Evolutionary conservation across 2,888 invertebrate genomes (phyloP), one percentile per base, ranked within the genome.

Genomic region (Zaprionus bogoriensis): DNA sequence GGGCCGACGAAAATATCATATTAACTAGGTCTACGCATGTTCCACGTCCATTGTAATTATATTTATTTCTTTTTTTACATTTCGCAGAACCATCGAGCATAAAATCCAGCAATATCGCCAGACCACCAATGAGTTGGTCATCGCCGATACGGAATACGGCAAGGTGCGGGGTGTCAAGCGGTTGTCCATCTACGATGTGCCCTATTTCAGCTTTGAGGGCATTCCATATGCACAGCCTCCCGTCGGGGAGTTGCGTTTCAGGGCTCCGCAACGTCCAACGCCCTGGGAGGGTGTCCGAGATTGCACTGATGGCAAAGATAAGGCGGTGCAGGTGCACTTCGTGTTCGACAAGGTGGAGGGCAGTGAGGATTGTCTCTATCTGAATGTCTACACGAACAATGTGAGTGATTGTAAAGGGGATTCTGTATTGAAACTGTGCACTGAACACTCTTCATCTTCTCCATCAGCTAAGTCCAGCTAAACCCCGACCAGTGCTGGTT

Each of bases 341-440:
- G 74, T 90, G 3, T 68, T 65, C 17, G 77, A 90, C 32, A 87
- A 89, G 68, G 71, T 90, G 4, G 88, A 91, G 41, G 93, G 93
- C 5, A 83, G 89, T 25, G 93, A 93, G 87, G 92, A 93, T 74
- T 93, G 93, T 65, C 86, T 93, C n/a, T 92, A 92, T 75, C 76
- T 93, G 6, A 93, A 92, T 85, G 91, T 93, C 23, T 91, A 83
- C 51, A 88, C 89, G 12, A 90, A 89, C 59, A 87, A 89, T 77
- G 90, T 90, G 63, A 80, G 86, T 75, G 17, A 61, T 7, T 39
- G 39, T 3, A n/a, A n/a, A 30, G 12, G 17, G 4, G 28, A 32
- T 2, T 0, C 19, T n/a, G 2, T 5, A 25, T 36, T 12, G 17
- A 17, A 5, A 30, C 12, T 14, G 27, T 12, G 32, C 7, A 19